Conservation (phyloP, 2,113 vertebrate genomes). For the Enhydra lutris region DNA sequence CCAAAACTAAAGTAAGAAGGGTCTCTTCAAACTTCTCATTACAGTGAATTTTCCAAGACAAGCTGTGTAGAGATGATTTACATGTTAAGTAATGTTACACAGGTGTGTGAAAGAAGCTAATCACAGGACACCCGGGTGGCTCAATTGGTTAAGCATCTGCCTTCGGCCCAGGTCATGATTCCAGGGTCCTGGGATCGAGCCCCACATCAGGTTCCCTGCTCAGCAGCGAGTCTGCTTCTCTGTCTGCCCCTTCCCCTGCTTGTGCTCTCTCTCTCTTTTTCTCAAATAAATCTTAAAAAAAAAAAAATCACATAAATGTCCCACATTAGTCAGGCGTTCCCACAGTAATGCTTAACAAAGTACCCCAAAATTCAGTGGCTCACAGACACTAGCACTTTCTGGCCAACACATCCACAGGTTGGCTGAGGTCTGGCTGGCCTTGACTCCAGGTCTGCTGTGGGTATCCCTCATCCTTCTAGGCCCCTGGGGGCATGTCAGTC, state of each 20-base stretch:
- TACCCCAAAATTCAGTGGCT: not conserved
- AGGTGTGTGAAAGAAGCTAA: not conserved
- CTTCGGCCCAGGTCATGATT: too few species aligned
- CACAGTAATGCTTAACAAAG: not conserved
- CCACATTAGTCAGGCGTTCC: not conserved
- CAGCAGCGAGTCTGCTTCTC: too few species aligned
- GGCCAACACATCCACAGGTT: not conserved
- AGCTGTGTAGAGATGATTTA: not conserved
- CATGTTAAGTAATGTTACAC: not conserved
- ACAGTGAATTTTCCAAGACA: not conserved
- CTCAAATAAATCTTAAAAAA: too few species aligned
- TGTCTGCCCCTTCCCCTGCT: too few species aligned
- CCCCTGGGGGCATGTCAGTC: not conserved
- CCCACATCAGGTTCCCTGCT: too few species aligned
- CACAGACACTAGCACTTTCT: not conserved
- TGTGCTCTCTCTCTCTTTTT: too few species aligned
- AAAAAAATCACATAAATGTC: not conserved
- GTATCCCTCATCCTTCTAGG: not conserved
- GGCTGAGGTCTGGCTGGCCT: not conserved
- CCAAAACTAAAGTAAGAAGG: not conserved
- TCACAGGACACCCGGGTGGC: too few species aligned
- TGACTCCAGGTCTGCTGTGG: not conserved
- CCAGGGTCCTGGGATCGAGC: too few species aligned
- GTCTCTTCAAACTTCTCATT: not conserved
- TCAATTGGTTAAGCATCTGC: too few species aligned